Evolutionary conservation across 1,140 invertebrate species (phyloP), one percentile per base, ranked within the genome.

Genomic region (Eufriesea mexicana): DNA sequence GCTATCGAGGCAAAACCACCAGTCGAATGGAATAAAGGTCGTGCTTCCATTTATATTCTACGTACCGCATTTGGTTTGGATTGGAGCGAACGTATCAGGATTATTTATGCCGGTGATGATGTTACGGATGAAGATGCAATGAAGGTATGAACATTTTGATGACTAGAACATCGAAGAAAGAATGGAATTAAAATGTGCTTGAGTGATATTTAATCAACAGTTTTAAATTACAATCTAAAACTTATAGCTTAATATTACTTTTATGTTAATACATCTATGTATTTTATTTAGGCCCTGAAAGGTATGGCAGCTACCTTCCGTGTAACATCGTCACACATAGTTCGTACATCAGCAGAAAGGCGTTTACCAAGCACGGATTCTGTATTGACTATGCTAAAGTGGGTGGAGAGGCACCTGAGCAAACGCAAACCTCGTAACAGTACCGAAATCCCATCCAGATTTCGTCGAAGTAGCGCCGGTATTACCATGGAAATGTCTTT

Each of bases 241-340:
- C 18, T 55, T 55, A 62, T 35, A 62, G 10, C 14, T 14, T 49
- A 2, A 49, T 49, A 66, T 67, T 67, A 16, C 35, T 35, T 18
- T 16, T 54, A 54, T n/a, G 1, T 0, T 57, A 23, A 57, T 57
- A 57, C 6, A 57, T 20, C 5, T 57, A 14, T 67, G 23, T n/a
- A 51, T 74, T 76, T 57, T 59, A 5, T 61, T 87, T 86, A 97
- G 97, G 97, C 97, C 8, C 91, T 98, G 23, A 97, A 98, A 95
- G 97, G 97, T 91, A 98, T 98, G 97, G 98, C 98, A 5, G 97
- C 97, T 0, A 98, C 98, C 12, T 98, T 98, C 95, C 95, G 98
- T 51, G 97, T 98, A 5, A 97, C 97, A 0, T 97, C 97, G 0
- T 98, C 97, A 6, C 95, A 97, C 86, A 97, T 98, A 85, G 97